phyloP scores from a whole-genome alignment of 2,113 vertebrate species.

The Hiodon alosoides region DNA sequence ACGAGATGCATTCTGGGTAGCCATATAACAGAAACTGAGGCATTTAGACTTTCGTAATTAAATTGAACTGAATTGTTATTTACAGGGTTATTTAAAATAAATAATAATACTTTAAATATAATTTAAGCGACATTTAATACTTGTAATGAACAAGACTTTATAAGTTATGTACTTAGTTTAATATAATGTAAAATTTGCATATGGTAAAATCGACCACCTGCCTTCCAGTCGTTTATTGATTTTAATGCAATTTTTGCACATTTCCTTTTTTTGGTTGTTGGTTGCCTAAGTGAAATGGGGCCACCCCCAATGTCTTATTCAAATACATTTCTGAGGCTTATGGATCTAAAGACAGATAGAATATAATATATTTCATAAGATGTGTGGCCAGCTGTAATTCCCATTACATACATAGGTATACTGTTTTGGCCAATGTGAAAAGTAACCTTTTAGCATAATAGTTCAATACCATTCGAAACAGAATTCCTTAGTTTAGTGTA shows the following conservation, averaged over 20 bases:
- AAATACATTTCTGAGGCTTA: background rate
- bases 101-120: background rate
- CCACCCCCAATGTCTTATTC: no score
- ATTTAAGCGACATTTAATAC: background rate
- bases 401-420: no score
- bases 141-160: background rate
- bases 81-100: background rate
- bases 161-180: no score
- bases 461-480: no score
- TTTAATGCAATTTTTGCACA: background rate
- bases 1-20: constrained; percentile 59
- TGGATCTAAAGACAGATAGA: background rate
- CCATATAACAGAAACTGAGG: background rate
- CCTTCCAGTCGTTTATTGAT: no score
- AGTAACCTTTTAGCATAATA: no score
- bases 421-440: no score
- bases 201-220: background rate
- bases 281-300: no score
- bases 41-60: background rate
- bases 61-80: background rate
- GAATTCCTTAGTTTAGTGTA: no score
- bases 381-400: background rate
- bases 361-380: background rate
- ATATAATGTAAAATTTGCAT: background rate
- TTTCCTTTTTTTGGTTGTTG: no score